These are phyloP conservation scores for Yasuhikotakia modesta DNA, from an alignment of 2,797 vertebrate species.

Conservation along the genomic window DNA sequence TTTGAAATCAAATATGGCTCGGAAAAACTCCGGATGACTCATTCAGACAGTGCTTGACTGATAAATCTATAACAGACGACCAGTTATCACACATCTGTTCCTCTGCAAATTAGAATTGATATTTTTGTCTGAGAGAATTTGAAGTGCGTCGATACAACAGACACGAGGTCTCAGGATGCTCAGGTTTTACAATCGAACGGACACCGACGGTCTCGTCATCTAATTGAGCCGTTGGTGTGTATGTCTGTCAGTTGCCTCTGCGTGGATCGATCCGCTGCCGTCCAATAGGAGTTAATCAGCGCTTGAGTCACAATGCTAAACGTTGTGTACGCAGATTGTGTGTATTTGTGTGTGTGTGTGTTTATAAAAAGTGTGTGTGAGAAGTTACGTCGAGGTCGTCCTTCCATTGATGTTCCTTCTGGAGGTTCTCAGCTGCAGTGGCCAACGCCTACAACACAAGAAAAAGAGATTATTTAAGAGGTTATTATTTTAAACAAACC, in stretches of 20 bases:
- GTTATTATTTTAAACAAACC: not conserved
- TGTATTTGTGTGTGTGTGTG: not conserved
- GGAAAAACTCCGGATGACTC: not conserved
- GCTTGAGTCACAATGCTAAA: not conserved
- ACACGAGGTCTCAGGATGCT: constrained; percentile 18
- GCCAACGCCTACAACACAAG: constrained; percentile 79
- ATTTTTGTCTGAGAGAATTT: constrained; percentile 10
- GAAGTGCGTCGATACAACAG: constrained; percentile 16
- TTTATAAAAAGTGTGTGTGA: constrained; percentile 30
- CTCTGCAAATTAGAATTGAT: constrained; percentile 28
- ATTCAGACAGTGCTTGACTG: constrained; percentile 10
- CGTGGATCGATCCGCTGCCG: not conserved
- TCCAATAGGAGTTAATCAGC: constrained; percentile 8
- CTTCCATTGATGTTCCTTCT: constrained; percentile 84
- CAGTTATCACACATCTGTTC: constrained; percentile 11
- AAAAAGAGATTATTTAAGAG: constrained; percentile 18
- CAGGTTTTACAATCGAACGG: not conserved
- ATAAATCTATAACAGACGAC: constrained; percentile 19
- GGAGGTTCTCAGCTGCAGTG: constrained; percentile 82
- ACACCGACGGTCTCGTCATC: constrained; percentile 14
- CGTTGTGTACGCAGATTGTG: no score
- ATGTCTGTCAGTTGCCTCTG: not conserved
- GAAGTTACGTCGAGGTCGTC: constrained; percentile 82
- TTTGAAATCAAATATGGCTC: constrained; percentile 13
- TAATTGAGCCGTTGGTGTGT: constrained; percentile 15